phyloP scores from a whole-genome alignment of 2,888 invertebrate genomes.

The Dasysyrphus albostriatus region DNA sequence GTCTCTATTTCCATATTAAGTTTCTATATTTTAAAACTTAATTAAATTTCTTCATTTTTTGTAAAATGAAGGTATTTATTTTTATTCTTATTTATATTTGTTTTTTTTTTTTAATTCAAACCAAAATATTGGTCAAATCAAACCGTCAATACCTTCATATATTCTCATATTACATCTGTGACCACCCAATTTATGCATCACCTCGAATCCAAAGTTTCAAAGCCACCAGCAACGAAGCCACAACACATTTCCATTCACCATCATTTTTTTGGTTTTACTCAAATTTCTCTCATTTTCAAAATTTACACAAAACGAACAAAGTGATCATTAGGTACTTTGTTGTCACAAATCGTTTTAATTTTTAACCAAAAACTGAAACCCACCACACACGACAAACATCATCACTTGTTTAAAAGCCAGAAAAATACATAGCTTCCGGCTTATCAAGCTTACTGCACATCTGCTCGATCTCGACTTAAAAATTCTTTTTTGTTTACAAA shows the following conservation, averaged over 20 bases:
- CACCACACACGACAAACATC: neutral
- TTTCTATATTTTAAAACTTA: neutral
- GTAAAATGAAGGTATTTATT: neutral
- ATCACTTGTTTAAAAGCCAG: conserved; percentile 30
- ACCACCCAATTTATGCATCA: conserved; percentile 25
- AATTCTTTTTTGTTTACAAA: conserved; percentile 32
- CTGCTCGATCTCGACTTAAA: conserved; percentile 4
- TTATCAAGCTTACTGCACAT: conserved; percentile 9
- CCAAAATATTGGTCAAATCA: conserved; percentile 23
- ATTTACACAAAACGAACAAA: neutral
- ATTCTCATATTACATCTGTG: conserved; percentile 49
- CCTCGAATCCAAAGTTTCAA: neutral
- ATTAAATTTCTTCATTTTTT: conserved; percentile 1
- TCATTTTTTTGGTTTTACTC: conserved; percentile 7
- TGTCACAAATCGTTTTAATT: conserved; percentile 27
- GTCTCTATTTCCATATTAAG: neutral
- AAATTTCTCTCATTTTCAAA: conserved; percentile 26
- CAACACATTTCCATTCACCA: neutral
- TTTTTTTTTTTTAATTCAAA: neutral
- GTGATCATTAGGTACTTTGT: neutral
- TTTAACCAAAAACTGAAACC: neutral
- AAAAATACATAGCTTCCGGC: conserved; percentile 33
- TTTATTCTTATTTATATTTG: too few relatives aligned
- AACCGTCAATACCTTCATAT: conserved; percentile 23
- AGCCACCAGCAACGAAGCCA: conserved; percentile 43